Conservation (phyloP, 2,797 vertebrate genomes). For the Podarcis siculus region DNA sequence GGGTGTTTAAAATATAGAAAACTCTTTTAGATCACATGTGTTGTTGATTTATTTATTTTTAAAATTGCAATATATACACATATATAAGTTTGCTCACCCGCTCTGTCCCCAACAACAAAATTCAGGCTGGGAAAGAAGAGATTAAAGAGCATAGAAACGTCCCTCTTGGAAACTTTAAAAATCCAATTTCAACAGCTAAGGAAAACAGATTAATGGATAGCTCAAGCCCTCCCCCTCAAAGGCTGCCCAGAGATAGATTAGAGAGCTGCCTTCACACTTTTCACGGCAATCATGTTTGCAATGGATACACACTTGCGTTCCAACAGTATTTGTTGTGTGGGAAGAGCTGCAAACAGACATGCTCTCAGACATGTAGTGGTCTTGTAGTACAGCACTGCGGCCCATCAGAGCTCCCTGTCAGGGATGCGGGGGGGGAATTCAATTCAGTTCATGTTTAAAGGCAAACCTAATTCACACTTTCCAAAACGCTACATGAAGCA, state of each 20-base stretch:
- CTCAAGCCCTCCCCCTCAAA: background rate
- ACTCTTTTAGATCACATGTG: background rate
- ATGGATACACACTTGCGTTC: background rate
- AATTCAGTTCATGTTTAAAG: too few species aligned
- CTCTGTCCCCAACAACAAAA: background rate
- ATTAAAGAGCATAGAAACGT: background rate
- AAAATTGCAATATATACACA: background rate
- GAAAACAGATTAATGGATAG: background rate
- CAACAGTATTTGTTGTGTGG: background rate
- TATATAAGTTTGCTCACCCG: background rate
- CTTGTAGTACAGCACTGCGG: background rate
- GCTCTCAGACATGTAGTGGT: background rate
- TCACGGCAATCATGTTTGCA: background rate
- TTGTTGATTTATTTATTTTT: background rate
- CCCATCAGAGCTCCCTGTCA: background rate
- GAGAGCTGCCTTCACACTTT: background rate
- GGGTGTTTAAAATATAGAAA: background rate
- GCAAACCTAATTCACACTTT: too few species aligned
- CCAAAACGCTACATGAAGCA: too few species aligned
- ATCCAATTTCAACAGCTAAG: conserved; percentile 3
- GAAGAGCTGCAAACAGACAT: background rate
- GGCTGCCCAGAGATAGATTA: background rate
- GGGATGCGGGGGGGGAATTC: too few species aligned
- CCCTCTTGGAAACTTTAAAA: background rate
- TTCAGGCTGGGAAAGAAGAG: background rate